Conservation (phyloP, 2,888 invertebrate genomes). For the Neoaliturus tenellus region DNA sequence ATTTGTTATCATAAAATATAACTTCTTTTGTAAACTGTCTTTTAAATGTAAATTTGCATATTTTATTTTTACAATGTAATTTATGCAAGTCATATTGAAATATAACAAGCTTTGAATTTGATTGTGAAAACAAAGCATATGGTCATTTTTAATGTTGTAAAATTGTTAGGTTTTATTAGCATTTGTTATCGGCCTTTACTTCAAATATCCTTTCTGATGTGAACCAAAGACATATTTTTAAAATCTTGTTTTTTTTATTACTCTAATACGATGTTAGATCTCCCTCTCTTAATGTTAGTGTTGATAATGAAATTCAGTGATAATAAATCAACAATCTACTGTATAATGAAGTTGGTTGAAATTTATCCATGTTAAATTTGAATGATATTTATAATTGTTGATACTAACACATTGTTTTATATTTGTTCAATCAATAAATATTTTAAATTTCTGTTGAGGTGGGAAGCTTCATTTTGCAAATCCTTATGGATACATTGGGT, state of each 20-base stretch:
- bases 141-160: too few species aligned
- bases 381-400: slow-evolving; percentile 28
- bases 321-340: background rate
- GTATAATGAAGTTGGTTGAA: background rate
- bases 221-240: background rate
- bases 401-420: slow-evolving; percentile 5
- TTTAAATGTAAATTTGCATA: too few species aligned
- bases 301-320: background rate
- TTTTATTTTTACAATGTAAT: too few species aligned
- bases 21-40: too few species aligned
- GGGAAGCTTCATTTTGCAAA: slow-evolving; percentile 10
- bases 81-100: too few species aligned
- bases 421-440: slow-evolving; percentile 28
- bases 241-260: background rate
- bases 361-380: slow-evolving; percentile 4
- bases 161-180: too few species aligned
- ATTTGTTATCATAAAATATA: too few species aligned
- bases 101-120: too few species aligned
- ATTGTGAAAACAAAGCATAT: too few species aligned
- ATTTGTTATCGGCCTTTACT: too few species aligned
- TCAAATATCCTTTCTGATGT: too few species aligned
- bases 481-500: slow-evolving; percentile 15
- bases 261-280: background rate
- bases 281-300: background rate
- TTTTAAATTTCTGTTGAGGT: slow-evolving; percentile 33